Evolutionary conservation across 2,888 invertebrate genomes (phyloP), one percentile per base, ranked within the genome.

Genomic region (Ecliptopera silaceata): DNA sequence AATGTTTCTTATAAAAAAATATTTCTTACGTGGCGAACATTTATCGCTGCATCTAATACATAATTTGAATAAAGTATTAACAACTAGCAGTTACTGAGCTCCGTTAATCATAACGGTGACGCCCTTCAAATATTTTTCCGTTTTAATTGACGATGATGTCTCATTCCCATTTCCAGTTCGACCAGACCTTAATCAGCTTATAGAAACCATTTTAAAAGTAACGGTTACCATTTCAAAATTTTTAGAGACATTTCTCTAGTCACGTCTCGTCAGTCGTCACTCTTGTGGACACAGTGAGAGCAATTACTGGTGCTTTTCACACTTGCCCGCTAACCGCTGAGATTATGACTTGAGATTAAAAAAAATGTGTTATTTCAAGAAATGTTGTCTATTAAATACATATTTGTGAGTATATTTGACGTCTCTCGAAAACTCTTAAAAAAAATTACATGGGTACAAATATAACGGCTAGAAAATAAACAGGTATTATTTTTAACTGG

Each of bases 231-330:
- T 51, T 54, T 54, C 17, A 32, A 46, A 47, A 50, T 38, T 20
- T 50, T 4, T 29, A 45, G 17, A 54, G 46, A 43, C 32, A 36
- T 36, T 53, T 49, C 20, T 53, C 44, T 45, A 47, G 39, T 32
- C 42, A 49, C 38, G 48, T 22, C 43, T 39, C 38, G 54, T 59
- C 50, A 49, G 39, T 39, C 38, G 54, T 59, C 50, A 49, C 34
- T 67, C 69, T 70, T 81, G 72, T 82, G 79, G 75, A 78, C 76
- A 72, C 67, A 72, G 61, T 63, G 68, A 59, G 68, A 77, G 80
- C 82, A 84, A 89, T 88, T 84, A 86, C 79, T 75, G 63, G 71
- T 69, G 84, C 88, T 90, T 88, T 90, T 90, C 84, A 90, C 90
- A 87, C 88, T 70, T 80, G 65, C 71, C 67, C 65, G 84, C 84